A percentile compares a stretch with the other conserved stretches of the same genome.
These are phyloP conservation scores for Pseudococcus jackbeardsleyi DNA, from an alignment of 2,888 invertebrate species.

Conservation along the genomic window DNA sequence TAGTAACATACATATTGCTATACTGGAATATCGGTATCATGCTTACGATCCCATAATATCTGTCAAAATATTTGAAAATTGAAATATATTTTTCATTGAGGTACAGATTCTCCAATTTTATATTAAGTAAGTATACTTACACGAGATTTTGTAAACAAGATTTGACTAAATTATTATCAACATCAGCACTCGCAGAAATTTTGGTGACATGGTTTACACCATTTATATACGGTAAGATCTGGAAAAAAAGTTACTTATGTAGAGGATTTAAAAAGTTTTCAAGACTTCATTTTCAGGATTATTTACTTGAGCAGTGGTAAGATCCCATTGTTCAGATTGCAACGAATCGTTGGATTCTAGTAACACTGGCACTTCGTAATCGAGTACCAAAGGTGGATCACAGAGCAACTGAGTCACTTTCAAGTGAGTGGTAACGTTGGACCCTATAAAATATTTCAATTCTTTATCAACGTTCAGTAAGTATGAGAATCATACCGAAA, in stretches of 20 bases:
- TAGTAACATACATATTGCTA: constrained; percentile 87
- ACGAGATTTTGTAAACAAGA: constrained; percentile 93
- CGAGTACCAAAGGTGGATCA: constrained; percentile 85
- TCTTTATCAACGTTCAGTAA: neutral
- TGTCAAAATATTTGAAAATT: constrained; percentile 68
- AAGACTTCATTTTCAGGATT: neutral
- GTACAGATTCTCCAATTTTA: neutral
- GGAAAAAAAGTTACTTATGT: constrained; percentile 67
- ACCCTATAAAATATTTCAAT: constrained; percentile 74
- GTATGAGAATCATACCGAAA: too few relatives aligned
- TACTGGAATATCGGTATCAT: constrained; percentile 87
- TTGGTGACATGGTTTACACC: constrained; percentile 93
- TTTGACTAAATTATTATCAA: constrained; percentile 93
- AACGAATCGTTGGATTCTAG: constrained; percentile 77
- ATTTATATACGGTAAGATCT: constrained; percentile 88
- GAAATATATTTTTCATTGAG: too few relatives aligned
- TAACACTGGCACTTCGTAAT: constrained; percentile 92
- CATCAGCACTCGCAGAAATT: constrained; percentile 90
- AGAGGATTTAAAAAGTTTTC: neutral
- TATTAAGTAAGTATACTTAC: constrained; percentile 73
- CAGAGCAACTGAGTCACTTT: constrained; percentile 87
- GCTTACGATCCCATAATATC: constrained; percentile 80
- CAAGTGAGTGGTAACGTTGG: constrained; percentile 88
- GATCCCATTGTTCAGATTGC: constrained; percentile 86
- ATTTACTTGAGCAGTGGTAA: constrained; percentile 90